These are phyloP conservation scores for Eumacrocentrus americanus DNA, from an alignment of 2,888 invertebrate genomes.

Conservation along the genomic window DNA sequence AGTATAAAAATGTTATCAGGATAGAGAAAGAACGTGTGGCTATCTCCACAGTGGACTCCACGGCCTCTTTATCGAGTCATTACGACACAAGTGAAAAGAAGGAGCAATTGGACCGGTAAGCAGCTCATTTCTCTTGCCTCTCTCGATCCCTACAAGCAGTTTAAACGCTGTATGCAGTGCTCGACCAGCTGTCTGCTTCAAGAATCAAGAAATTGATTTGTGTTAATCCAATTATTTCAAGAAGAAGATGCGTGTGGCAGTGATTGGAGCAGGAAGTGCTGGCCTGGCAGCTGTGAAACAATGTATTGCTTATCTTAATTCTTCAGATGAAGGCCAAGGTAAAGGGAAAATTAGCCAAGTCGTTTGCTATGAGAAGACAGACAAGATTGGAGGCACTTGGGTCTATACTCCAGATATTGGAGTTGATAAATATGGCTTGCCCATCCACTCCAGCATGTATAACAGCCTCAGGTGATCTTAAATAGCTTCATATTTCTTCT, in stretches of 20 bases:
- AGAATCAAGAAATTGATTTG: not conserved
- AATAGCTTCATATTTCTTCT: conserved; percentile 1
- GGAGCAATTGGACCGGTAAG: conserved; percentile 14
- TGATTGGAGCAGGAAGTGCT: conserved; percentile 90
- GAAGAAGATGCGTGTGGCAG: conserved; percentile 65
- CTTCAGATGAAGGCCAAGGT: conserved; percentile 55
- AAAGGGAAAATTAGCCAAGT: conserved; percentile 60
- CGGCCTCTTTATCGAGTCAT: conserved; percentile 1
- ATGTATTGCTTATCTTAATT: conserved; percentile 57
- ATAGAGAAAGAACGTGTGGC: conserved; percentile 5
- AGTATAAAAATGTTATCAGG: conserved; percentile 15
- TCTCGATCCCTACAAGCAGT: conserved; percentile 9
- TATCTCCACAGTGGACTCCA: conserved; percentile 16
- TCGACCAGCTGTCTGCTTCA: not conserved
- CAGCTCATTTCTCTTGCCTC: conserved; percentile 14
- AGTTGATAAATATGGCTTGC: conserved; percentile 77
- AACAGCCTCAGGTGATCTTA: conserved; percentile 76
- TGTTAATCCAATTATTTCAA: not conserved
- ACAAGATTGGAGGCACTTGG: conserved; percentile 88
- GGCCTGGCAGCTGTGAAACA: conserved; percentile 82
- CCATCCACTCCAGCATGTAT: conserved; percentile 92
- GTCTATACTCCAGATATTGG: conserved; percentile 80
- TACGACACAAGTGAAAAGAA: conserved; percentile 25
- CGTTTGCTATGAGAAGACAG: conserved; percentile 78
- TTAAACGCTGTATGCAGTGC: not conserved